Evolutionary conservation across 2,888 invertebrate species (phyloP).

Genomic region (Augochlorella aurata): DNA sequence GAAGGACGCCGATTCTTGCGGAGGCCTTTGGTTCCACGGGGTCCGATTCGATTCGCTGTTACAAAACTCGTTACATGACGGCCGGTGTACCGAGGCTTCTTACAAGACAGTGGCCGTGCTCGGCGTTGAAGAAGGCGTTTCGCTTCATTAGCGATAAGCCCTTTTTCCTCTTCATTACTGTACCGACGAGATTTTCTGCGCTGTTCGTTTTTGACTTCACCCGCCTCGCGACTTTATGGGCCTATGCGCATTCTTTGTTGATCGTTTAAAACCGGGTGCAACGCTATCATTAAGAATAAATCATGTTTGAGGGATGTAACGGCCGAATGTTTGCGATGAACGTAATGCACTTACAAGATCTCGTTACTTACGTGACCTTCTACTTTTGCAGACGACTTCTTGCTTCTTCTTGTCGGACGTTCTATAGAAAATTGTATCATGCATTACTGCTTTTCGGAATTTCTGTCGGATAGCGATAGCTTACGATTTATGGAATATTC

Average conservation of each 20-base stretch:
- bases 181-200: conserved; percentile 67
- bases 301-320: conserved; percentile 57
- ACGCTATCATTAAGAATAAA: conserved; percentile 68
- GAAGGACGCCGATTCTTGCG: conserved; percentile 64
- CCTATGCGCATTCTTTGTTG: conserved; percentile 66
- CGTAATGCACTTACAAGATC: conserved; percentile 45
- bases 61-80: conserved; percentile 72
- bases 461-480: no score
- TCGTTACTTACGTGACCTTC: conserved; percentile 36
- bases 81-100: conserved; percentile 68
- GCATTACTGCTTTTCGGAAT: no score
- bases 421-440: background rate
- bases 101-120: conserved; percentile 71
- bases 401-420: background rate
- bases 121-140: conserved; percentile 74
- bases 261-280: conserved; percentile 67
- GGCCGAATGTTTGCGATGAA: conserved; percentile 49
- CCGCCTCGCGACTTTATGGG: conserved; percentile 65
- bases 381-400: conserved; percentile 13
- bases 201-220: conserved; percentile 64
- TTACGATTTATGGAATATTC: no score
- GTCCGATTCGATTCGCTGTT: conserved; percentile 72
- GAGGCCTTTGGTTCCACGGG: conserved; percentile 59
- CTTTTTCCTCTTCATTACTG: conserved; percentile 67
- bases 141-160: conserved; percentile 77